These are phyloP conservation scores for Ericerus pela DNA, from an alignment of 1,140 invertebrate species.

Conservation along the genomic window DNA sequence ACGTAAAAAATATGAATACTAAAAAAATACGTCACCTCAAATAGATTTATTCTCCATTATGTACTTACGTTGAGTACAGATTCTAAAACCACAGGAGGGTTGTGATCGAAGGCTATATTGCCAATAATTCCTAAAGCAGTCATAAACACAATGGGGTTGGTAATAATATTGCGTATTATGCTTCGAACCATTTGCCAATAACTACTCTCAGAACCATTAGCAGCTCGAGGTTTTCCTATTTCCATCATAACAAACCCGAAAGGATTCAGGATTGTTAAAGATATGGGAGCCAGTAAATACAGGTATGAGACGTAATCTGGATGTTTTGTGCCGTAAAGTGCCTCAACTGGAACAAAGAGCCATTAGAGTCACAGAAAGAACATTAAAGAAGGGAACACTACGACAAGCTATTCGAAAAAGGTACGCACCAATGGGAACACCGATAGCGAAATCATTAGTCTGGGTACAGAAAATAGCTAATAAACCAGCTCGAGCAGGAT, in stretches of 20 bases:
- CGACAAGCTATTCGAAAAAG: background rate
- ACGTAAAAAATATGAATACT: conserved; percentile 1
- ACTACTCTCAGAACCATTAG: conserved; percentile 1
- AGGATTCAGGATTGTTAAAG: conserved; percentile 81
- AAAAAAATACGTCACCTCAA: background rate
- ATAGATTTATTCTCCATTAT: background rate
- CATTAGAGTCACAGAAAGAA: background rate
- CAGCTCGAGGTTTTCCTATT: conserved; percentile 47
- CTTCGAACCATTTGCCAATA: conserved; percentile 13
- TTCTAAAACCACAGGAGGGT: conserved; percentile 55
- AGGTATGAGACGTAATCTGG: conserved; percentile 81
- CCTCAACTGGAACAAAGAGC: conserved; percentile 45
- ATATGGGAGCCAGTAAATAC: conserved; percentile 88
- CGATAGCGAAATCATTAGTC: conserved; percentile 95
- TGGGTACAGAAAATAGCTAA: conserved; percentile 93
- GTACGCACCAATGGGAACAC: conserved; percentile 79
- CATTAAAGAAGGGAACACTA: background rate
- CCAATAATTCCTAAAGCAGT: conserved; percentile 77
- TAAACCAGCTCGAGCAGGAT: conserved; percentile 70
- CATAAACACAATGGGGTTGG: conserved; percentile 87
- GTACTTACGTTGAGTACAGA: conserved; percentile 53
- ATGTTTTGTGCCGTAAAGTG: conserved; percentile 59
- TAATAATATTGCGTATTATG: conserved; percentile 38
- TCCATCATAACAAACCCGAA: conserved; percentile 83
- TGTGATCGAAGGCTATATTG: conserved; percentile 65